Percentiles rank a stretch among this genome's conserved stretches.
phyloP scores from a whole-genome alignment of 2,113 vertebrate species.

The Nipponia nippon region DNA sequence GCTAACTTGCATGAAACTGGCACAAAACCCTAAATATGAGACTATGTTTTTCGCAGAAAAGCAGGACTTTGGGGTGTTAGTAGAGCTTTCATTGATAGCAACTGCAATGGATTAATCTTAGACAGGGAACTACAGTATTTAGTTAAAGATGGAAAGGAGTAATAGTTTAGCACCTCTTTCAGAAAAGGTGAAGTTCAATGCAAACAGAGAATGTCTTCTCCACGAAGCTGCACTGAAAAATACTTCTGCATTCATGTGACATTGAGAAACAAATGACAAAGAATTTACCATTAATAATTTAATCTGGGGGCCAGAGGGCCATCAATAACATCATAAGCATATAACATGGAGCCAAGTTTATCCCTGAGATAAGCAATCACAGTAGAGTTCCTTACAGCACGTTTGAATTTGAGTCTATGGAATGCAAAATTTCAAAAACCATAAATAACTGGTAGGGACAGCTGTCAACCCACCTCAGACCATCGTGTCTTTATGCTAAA shows the following conservation, averaged over 20 bases:
- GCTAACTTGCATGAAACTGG: background rate
- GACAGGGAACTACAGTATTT: background rate
- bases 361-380: conserved; percentile 34
- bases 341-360: conserved; percentile 4
- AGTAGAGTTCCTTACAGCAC: background rate
- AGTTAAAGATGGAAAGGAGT: background rate
- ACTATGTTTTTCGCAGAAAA: background rate
- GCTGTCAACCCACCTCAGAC: background rate
- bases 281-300: conserved; percentile 55
- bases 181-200: background rate
- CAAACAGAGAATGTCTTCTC: background rate
- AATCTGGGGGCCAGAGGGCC: conserved; percentile 36
- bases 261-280: conserved; percentile 56
- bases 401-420: background rate
- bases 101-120: background rate
- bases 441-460: background rate
- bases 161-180: background rate
- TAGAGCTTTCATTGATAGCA: background rate
- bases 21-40: background rate
- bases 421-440: background rate
- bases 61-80: background rate
- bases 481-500: background rate
- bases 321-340: conserved; percentile 21
- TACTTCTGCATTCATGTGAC: conserved; percentile 49
- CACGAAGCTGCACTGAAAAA: conserved; percentile 15